Evolutionary conservation across 2,888 invertebrate species (phyloP).

Genomic region (Drosophila mimetica): DNA sequence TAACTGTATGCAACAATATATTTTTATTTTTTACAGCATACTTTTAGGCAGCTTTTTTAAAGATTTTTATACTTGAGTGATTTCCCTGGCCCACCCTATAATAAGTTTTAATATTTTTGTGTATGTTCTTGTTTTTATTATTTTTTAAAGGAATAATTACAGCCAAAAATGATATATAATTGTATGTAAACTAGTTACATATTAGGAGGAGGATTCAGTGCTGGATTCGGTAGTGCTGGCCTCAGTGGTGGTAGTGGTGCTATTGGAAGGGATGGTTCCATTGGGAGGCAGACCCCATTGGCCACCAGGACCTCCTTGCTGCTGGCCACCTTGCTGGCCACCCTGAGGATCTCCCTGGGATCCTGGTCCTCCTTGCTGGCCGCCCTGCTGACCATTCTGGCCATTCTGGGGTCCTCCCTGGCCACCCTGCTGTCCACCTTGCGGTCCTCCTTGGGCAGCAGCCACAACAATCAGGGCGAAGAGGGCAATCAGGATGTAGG

Average conservation of each 20-base stretch:
- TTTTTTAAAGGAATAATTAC: not conserved
- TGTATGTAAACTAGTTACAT: no score
- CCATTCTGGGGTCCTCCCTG: not conserved
- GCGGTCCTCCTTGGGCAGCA: slow-evolving; percentile 5
- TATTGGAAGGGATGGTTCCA: slow-evolving; percentile 8
- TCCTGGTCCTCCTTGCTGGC: slow-evolving; percentile 1
- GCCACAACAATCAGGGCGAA: slow-evolving; percentile 28
- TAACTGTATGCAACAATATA: no score
- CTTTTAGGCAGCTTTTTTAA: no score
- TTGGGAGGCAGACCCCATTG: slow-evolving; percentile 6
- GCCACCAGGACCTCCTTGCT: slow-evolving; percentile 1
- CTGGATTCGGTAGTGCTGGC: slow-evolving; percentile 1
- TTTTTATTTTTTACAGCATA: no score
- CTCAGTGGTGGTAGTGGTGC: not conserved
- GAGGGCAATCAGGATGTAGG: slow-evolving; percentile 23
- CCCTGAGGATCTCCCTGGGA: not conserved
- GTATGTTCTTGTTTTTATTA: no score
- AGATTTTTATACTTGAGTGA: no score
- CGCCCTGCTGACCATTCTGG: not conserved
- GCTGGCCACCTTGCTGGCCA: not conserved
- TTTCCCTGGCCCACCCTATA: no score
- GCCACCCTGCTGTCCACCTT: not conserved
- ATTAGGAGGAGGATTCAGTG: not conserved
- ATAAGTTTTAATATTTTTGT: no score
- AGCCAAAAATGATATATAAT: not conserved